Evolutionary conservation across 2,113 vertebrate species (phyloP).

Genomic region (Romanogobio albipinnatus): DNA sequence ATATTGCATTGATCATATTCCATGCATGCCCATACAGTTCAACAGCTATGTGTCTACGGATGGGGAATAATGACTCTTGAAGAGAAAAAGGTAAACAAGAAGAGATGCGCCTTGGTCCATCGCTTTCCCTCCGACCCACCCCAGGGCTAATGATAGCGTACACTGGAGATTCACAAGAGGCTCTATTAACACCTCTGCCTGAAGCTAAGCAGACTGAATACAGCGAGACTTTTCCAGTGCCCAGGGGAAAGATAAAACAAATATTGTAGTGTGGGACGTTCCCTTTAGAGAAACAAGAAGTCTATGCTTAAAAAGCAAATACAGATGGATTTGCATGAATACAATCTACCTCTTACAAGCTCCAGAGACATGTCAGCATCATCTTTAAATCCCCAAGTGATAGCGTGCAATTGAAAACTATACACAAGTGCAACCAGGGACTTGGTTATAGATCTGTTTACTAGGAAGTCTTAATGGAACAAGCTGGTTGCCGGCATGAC

Average conservation of each 20-base stretch:
- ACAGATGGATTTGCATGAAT: constrained; percentile 10
- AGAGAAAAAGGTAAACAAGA: constrained; percentile 42
- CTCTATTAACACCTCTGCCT: constrained; percentile 51
- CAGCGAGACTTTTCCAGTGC: constrained; percentile 3
- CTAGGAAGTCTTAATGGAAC: constrained; percentile 14
- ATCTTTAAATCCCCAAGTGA: constrained; percentile 15
- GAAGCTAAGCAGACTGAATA: constrained; percentile 3
- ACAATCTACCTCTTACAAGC: not conserved
- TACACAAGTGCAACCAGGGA: not conserved
- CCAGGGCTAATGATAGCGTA: constrained; percentile 37
- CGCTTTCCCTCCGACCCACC: not conserved
- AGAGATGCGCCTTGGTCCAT: constrained; percentile 34
- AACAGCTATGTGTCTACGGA: constrained; percentile 42
- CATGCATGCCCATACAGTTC: constrained; percentile 57
- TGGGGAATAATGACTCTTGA: constrained; percentile 60
- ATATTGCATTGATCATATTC: constrained; percentile 68
- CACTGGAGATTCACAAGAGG: constrained; percentile 45
- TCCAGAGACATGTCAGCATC: not conserved
- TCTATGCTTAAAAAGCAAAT: constrained; percentile 1
- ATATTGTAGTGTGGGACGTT: not conserved
- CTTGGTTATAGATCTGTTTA: constrained; percentile 6
- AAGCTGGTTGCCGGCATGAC: not conserved
- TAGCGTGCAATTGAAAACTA: not conserved
- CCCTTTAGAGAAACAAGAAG: not conserved
- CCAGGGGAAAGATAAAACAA: not conserved